A percentile compares a stretch with the other conserved stretches of the same genome.
Evolutionary conservation across 1,140 invertebrate species (phyloP).

Genomic region (Euwallacea similis): DNA sequence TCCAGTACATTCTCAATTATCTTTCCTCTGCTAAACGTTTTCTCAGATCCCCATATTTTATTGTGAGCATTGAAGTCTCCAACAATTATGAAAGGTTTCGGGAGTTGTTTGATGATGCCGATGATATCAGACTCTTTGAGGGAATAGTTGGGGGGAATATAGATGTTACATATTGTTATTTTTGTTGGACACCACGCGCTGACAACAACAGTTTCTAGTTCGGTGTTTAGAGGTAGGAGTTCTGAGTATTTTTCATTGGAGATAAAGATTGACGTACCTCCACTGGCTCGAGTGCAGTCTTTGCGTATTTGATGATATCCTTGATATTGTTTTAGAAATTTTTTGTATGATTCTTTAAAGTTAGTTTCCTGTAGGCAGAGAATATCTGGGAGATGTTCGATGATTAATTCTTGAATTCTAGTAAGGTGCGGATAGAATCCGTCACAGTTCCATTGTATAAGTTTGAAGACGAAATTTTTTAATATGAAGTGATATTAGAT

Average conservation of each 20-base stretch:
- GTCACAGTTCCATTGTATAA: slow-evolving; percentile 25
- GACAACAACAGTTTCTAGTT: slow-evolving; percentile 17
- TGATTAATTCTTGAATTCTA: slow-evolving; percentile 12
- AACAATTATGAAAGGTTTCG: slow-evolving; percentile 25
- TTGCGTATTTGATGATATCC: slow-evolving; percentile 20
- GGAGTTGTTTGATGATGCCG: slow-evolving; percentile 30
- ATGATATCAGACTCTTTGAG: slow-evolving; percentile 11
- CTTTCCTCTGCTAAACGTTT: slow-evolving; percentile 14
- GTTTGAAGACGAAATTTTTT: neutral
- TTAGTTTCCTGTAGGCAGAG: slow-evolving; percentile 26
- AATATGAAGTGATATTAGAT: neutral
- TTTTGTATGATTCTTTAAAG: slow-evolving; percentile 10
- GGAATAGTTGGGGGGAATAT: slow-evolving; percentile 14
- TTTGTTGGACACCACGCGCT: slow-evolving; percentile 12
- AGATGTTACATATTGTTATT: slow-evolving; percentile 36
- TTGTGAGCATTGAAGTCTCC: slow-evolving; percentile 38
- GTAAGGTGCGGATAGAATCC: slow-evolving; percentile 20
- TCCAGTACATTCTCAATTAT: slow-evolving; percentile 29
- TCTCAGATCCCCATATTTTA: slow-evolving; percentile 24
- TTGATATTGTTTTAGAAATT: slow-evolving; percentile 23
- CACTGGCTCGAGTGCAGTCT: slow-evolving; percentile 3
- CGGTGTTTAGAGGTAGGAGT: slow-evolving; percentile 5
- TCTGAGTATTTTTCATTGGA: slow-evolving; percentile 5
- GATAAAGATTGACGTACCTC: slow-evolving; percentile 3
- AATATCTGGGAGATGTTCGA: slow-evolving; percentile 6